These are phyloP conservation scores for Brachionus plicatilis DNA, from an alignment of 1,140 invertebrate genomes.

Conservation along the genomic window DNA sequence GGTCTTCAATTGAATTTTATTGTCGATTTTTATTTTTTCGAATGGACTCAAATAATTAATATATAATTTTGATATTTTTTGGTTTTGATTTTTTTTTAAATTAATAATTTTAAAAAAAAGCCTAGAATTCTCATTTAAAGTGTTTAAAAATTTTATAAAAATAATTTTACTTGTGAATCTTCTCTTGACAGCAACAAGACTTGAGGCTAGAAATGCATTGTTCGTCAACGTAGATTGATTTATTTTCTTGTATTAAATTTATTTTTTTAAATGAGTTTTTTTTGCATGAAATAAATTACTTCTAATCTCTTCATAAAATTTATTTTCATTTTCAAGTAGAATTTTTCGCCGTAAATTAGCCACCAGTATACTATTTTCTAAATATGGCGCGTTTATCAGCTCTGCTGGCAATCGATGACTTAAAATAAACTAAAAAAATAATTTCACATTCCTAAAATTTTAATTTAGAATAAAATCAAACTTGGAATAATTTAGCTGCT, in stretches of 20 bases:
- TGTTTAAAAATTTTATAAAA: not conserved
- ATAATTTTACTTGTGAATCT: not conserved
- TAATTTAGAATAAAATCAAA: not conserved
- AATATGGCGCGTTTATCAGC: slow-evolving; percentile 4
- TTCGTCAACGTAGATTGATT: not conserved
- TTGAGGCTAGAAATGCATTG: slow-evolving; percentile 14
- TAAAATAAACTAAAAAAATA: slow-evolving; percentile 10
- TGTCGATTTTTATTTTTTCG: not conserved
- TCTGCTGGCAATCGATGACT: slow-evolving; percentile 19
- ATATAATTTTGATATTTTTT: not conserved
- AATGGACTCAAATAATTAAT: not conserved
- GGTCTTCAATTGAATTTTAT: not conserved
- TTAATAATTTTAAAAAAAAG: not conserved
- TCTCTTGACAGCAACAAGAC: not conserved
- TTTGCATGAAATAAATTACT: not conserved
- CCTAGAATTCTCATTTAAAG: not conserved
- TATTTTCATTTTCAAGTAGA: not conserved
- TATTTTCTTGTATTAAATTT: not conserved
- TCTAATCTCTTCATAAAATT: not conserved
- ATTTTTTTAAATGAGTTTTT: not conserved
- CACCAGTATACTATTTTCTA: not conserved
- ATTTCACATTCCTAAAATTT: not conserved
- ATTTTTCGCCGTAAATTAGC: not conserved
- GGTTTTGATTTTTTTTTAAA: not conserved
- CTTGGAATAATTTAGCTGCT: not conserved